phyloP scores from a whole-genome alignment of 2,888 invertebrate genomes.

The Polyommatus icarus region DNA sequence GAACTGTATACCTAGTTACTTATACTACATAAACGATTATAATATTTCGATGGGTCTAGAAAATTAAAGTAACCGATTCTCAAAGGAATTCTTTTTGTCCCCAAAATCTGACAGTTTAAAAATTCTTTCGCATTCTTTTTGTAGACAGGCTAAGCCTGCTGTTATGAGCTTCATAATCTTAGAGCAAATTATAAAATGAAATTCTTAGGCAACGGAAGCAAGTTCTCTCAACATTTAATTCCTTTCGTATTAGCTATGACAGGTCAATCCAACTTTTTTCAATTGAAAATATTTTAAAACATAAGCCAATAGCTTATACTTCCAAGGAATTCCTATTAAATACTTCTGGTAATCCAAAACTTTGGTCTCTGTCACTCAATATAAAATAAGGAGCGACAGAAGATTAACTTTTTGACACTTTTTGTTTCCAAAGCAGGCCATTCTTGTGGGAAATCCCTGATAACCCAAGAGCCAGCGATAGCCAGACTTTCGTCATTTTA shows the following conservation, averaged over 20 bases:
- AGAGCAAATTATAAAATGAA: background rate
- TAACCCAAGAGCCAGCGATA: too few relatives aligned
- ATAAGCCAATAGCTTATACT: background rate
- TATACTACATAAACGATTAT: too few relatives aligned
- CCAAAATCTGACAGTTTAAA: too few relatives aligned
- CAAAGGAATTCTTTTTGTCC: too few relatives aligned
- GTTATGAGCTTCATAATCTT: background rate
- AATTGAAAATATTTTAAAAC: background rate
- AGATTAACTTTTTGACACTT: background rate
- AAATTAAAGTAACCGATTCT: too few relatives aligned
- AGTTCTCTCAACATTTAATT: background rate
- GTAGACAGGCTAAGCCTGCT: too few relatives aligned
- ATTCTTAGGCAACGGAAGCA: too few relatives aligned
- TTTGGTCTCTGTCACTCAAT: background rate
- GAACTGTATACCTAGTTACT: too few relatives aligned
- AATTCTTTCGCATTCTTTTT: too few relatives aligned
- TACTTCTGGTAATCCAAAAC: background rate
- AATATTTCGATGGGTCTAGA: too few relatives aligned
- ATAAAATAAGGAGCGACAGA: background rate
- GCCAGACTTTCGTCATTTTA: too few relatives aligned
- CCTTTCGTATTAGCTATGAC: background rate
- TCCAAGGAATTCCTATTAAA: background rate
- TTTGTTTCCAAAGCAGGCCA: background rate
- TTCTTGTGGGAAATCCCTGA: too few relatives aligned
- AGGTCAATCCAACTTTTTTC: background rate